Conservation (phyloP, 1,140 invertebrate genomes). For the Phymorhynchus buccinoides region DNA sequence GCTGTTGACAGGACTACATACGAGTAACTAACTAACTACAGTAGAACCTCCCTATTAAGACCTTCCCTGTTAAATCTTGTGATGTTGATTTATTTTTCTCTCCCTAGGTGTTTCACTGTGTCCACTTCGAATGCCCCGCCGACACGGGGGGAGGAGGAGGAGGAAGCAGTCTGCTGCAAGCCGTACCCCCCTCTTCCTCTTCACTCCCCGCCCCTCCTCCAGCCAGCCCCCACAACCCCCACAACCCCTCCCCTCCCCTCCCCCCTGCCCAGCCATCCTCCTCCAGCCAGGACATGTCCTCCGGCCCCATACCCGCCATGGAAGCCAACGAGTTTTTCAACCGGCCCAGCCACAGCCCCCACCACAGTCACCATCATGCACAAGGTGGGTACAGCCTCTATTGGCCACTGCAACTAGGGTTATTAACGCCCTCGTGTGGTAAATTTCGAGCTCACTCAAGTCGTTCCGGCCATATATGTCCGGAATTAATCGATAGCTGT, state of each 20-base stretch:
- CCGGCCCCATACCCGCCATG: slow-evolving; percentile 22
- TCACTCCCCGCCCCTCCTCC: neutral
- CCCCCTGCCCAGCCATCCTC: neutral
- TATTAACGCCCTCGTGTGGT: too few relatives aligned
- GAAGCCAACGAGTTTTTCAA: neutral
- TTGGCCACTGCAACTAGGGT: too few relatives aligned
- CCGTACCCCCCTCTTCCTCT: slow-evolving; percentile 18
- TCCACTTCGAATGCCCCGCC: slow-evolving; percentile 95
- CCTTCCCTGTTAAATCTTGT: too few relatives aligned
- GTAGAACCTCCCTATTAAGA: too few relatives aligned
- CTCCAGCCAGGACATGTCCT: too few relatives aligned
- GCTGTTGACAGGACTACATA: too few relatives aligned
- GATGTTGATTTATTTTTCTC: too few relatives aligned
- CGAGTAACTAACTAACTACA: too few relatives aligned
- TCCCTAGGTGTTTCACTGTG: slow-evolving; percentile 96
- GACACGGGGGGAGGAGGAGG: slow-evolving; percentile 47
- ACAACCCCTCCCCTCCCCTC: neutral
- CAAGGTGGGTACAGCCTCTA: too few relatives aligned
- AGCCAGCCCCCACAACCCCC: slow-evolving; percentile 37
- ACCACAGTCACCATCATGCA: neutral
- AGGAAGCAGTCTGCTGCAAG: slow-evolving; percentile 33
- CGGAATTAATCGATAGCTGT: too few relatives aligned
- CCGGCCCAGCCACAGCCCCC: neutral
- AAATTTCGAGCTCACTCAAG: too few relatives aligned
- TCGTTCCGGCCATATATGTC: too few relatives aligned